Percentiles rank a stretch among this genome's conserved stretches.
Evolutionary conservation across 2,113 vertebrate genomes (phyloP).

Genomic region (Empidonax traillii): DNA sequence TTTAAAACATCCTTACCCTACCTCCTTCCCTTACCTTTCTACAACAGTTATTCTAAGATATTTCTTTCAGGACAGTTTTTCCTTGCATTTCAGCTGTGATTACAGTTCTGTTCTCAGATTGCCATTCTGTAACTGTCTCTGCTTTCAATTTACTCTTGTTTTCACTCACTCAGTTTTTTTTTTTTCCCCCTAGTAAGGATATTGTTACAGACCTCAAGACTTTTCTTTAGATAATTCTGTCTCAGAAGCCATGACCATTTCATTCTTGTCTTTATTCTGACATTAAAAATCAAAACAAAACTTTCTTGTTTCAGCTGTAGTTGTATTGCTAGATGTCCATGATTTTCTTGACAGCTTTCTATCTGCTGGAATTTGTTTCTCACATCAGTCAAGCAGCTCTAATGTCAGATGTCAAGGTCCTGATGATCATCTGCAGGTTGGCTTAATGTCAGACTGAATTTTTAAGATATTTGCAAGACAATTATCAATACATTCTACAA

Average conservation of each 20-base stretch:
- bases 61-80: background rate
- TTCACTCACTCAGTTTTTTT: background rate
- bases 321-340: background rate
- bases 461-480: background rate
- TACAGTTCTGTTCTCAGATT: background rate
- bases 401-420: background rate
- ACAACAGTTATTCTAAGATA: background rate
- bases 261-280: background rate
- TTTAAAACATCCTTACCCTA: background rate
- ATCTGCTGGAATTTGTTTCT: background rate
- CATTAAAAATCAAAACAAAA: background rate
- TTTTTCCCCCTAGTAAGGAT: background rate
- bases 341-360: background rate
- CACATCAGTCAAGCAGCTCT: background rate
- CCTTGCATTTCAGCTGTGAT: background rate
- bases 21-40: background rate
- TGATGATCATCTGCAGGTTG: background rate
- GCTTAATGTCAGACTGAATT: background rate
- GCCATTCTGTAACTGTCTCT: background rate
- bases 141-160: conserved; percentile 3
- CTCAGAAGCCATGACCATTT: background rate
- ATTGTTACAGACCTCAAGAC: background rate
- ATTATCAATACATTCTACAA: background rate
- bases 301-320: background rate
- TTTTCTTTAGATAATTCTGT: background rate